Base-by-base conservation (phyloP, 2,113 vertebrate species). In the Gavialis gangeticus region DNA sequence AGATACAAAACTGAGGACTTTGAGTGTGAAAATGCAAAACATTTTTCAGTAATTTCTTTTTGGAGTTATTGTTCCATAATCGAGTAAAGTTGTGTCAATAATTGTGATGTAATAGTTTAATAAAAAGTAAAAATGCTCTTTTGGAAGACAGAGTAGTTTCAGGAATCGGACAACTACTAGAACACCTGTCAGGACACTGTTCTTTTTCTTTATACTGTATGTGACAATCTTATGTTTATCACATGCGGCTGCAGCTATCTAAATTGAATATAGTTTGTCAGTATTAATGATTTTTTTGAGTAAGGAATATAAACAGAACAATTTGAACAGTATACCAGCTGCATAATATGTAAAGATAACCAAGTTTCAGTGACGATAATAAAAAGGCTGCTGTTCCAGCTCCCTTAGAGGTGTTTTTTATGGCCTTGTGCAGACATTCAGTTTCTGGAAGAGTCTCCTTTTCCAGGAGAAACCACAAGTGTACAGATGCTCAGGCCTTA, bases 311-410 rank as follows among this genome's bases (percentile, higher is more conserved):
- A 88, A 85, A 82, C 75, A 89, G 90, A 93, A 93, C 93, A 95
- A 89, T 94, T 75, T 92, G 92, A 90, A 96, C 96, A 88, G 93
- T 97, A 91, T 96, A 94, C 80, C 82, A 85, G 87, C 87, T 95
- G 63, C 75, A 58, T 90, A 93, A 91, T 93, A 89, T 69, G 67
- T 46, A 86, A 92, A 94, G 95, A 96, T 90, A 95, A 58, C 82
- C 75, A 83, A 89, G 75, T 46, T 37, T 34, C 75, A 73, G 54
- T 84, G 77, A 67, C 3, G 62, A 3, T 34, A 75, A 58, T 28
- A 14, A 78, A 34, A 75, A 63, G 57, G 21, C 11, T 88, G 7
- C 64, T 92, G 4, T 76, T 85, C 91, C 25, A 62, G 78, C 34
- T 12, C 69, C 71, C 25, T 67, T 69, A 12, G 25, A 76, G 21